A percentile compares a stretch with the other conserved stretches of the same genome.
Conservation (phyloP, 2,888 invertebrate species). For the Drosophila mimica region DNA sequence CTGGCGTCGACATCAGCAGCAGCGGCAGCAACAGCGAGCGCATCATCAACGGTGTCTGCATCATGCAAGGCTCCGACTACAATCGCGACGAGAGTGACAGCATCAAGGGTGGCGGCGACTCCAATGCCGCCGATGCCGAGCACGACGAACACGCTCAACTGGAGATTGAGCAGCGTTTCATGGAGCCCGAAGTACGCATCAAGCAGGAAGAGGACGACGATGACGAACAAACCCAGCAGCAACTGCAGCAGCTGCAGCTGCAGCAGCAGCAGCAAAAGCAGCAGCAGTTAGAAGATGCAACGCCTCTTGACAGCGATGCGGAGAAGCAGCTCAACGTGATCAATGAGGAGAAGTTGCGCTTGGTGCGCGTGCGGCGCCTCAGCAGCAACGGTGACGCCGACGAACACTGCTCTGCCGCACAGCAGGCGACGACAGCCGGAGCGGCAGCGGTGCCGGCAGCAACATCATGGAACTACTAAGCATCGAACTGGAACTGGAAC, state of each 20-base stretch:
- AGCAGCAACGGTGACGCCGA: conserved; percentile 71
- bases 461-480: conserved; percentile 75
- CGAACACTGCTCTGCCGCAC: conserved; percentile 45
- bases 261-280: conserved; percentile 20
- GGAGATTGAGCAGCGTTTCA: conserved; percentile 81
- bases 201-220: conserved; percentile 84
- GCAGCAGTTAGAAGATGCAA: conserved; percentile 16
- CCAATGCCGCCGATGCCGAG: conserved; percentile 59
- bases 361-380: conserved; percentile 78
- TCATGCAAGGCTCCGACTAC: conserved; percentile 93
- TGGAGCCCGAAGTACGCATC: conserved; percentile 84
- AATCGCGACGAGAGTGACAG: conserved; percentile 88
- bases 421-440: conserved; percentile 22
- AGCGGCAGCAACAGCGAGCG: conserved; percentile 89
- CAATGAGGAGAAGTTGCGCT: conserved; percentile 80
- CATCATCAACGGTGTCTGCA: conserved; percentile 97
- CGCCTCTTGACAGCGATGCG: conserved; percentile 53
- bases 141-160: conserved; percentile 67
- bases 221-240: conserved; percentile 57
- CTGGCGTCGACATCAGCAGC: conserved; percentile 82
- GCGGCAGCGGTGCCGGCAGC: conserved; percentile 36
- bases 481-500: conserved; percentile 3
- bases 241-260: conserved; percentile 10
- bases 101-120: conserved; percentile 68
- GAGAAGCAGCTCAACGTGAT: conserved; percentile 69